Base-by-base conservation (phyloP, 1,140 invertebrate genomes). In the Zaprionus davidi region DNA sequence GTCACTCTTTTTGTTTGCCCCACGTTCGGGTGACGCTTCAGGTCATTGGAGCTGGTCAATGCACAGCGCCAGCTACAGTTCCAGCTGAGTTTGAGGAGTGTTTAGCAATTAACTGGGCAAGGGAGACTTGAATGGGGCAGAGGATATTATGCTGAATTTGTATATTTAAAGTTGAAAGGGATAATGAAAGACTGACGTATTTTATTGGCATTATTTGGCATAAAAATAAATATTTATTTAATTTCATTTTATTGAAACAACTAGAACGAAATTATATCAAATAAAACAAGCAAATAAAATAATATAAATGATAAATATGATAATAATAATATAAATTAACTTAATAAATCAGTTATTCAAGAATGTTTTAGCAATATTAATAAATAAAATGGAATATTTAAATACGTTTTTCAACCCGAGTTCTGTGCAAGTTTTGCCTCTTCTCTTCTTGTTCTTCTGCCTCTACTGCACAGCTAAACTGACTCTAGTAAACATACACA, bases 11-110 rank as follows among this genome's bases (percentile, higher is more conserved):
- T 38, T 46, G 41, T 17, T 24, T 28, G 22, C 20, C 26, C n/a
- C 22, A 58, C 65, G 31, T 60, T 56, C 34, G 28, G 22, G n/a
- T 31, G 24, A 66, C 41, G 22, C 70, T 51, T 59, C 67, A 70
- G 72, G 67, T 70, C 71, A 74, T 69, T 46, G 71, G 28, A 62
- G 44, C 38, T 62, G 65, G 20, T 34, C 58, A 70, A 20, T 57
- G 72, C 17, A 41, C 28, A 75, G 28, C 17, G n/a, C 1, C 9
- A 22, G 26, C 0, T 7, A 0, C 38, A n/a, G 2, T 15, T 41
- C 5, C 38, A 41, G 5, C 38, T 24, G 46, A 12, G 46, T 24
- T 51, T 5, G 46, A 13, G 46, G 20, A 13, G 11, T 51, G 46
- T 24, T 51, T 51, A 51, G 46, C 53, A 56, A 28, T 56, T 31